Conservation (phyloP, 1,140 invertebrate species). For the Drosophila tsacasi region DNA sequence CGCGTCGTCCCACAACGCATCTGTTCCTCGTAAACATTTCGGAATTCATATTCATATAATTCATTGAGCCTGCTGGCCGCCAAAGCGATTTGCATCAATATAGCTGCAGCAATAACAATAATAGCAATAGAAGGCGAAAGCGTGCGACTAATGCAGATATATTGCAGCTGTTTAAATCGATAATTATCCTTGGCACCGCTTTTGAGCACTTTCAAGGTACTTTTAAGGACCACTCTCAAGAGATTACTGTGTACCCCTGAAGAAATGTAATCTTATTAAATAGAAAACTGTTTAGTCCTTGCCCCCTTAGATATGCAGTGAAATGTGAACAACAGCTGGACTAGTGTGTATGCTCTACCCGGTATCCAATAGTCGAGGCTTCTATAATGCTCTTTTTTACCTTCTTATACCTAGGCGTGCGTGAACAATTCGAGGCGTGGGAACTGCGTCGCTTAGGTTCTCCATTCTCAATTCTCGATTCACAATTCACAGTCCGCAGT, state of each 20-base stretch:
- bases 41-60: constrained; percentile 45
- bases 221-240: not conserved
- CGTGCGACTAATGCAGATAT: constrained; percentile 30
- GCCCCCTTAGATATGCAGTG: constrained; percentile 8
- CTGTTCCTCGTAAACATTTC: constrained; percentile 69
- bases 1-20: constrained; percentile 47
- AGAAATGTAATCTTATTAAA: too few species aligned
- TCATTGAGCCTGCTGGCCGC: constrained; percentile 42
- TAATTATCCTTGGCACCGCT: constrained; percentile 17
- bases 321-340: not conserved
- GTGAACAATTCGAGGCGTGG: constrained; percentile 75
- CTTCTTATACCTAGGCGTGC: constrained; percentile 34
- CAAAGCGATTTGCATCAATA: constrained; percentile 51
- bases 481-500: constrained; percentile 25
- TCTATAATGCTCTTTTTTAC: not conserved
- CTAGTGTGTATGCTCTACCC: not conserved
- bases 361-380: constrained; percentile 12
- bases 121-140: constrained; percentile 58
- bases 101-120: constrained; percentile 19
- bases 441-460: constrained; percentile 52
- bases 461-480: constrained; percentile 23
- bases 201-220: not conserved
- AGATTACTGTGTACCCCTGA: not conserved
- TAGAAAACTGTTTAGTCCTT: not conserved
- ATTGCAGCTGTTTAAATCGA: constrained; percentile 22